These are phyloP conservation scores for Camelus dromedarius DNA, from an alignment of 2,113 vertebrate genomes.

Conservation along the genomic window DNA sequence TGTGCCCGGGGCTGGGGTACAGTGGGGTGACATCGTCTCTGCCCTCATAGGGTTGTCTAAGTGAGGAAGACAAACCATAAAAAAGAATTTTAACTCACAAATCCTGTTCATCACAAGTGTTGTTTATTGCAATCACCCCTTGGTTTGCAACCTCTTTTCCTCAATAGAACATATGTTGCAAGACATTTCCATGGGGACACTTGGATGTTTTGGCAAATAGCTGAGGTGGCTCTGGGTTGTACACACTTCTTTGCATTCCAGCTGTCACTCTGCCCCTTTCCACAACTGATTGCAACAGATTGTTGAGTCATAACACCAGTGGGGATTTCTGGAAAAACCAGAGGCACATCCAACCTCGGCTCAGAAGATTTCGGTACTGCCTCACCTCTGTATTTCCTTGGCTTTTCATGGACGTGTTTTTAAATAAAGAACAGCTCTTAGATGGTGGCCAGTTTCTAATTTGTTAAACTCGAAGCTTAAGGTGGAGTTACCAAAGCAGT, in stretches of 20 bases:
- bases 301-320: slow-evolving; percentile 41
- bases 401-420: slow-evolving; percentile 13
- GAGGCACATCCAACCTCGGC: neutral
- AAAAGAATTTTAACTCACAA: slow-evolving; percentile 26
- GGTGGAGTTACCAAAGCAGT: neutral
- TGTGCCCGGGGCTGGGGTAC: neutral
- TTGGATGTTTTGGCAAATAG: slow-evolving; percentile 56
- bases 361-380: slow-evolving; percentile 37
- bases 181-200: slow-evolving; percentile 51
- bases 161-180: slow-evolving; percentile 67
- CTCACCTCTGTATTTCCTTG: neutral
- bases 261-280: slow-evolving; percentile 20
- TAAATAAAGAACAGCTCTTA: slow-evolving; percentile 63
- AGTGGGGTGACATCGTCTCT: neutral
- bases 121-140: slow-evolving; percentile 54
- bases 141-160: slow-evolving; percentile 49
- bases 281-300: slow-evolving; percentile 27
- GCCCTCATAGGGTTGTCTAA: neutral
- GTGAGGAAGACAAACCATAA: slow-evolving; percentile 35
- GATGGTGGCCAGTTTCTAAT: neutral
- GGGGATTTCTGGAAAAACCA: slow-evolving; percentile 57
- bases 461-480: slow-evolving; percentile 42
- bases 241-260: slow-evolving; percentile 3
- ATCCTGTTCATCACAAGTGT: neutral
- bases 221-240: neutral